Evolutionary conservation across 37 sponge, comb jelly and placozoan genomes (phyloP).

Genomic region (Amphimedon queenslandica): DNA sequence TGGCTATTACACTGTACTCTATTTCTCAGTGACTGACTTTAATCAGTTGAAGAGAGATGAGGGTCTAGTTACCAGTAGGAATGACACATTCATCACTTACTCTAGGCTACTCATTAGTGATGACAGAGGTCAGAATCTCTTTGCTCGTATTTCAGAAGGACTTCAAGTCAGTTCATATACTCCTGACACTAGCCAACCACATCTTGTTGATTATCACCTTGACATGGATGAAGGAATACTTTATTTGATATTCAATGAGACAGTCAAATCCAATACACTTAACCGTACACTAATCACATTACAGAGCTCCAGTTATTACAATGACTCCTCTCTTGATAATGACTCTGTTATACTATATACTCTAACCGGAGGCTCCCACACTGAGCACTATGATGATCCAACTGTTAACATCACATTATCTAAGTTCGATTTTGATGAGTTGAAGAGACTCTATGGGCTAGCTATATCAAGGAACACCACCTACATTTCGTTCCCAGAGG

Average conservation of each 20-base stretch:
- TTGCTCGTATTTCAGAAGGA: conserved; percentile 14
- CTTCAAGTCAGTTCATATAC: conserved; percentile 61
- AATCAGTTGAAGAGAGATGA: conserved; percentile 83
- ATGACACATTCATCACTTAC: conserved; percentile 60
- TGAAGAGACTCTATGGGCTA: conserved; percentile 73
- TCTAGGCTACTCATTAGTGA: conserved; percentile 44
- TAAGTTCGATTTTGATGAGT: conserved; percentile 72
- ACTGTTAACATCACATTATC: conserved; percentile 60
- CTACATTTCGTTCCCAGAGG: conserved; percentile 58
- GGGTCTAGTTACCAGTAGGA: conserved; percentile 46
- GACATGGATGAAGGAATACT: conserved; percentile 80
- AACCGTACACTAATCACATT: conserved; percentile 63
- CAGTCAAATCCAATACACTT: conserved; percentile 77
- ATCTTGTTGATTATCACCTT: conserved; percentile 39
- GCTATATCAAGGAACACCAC: conserved; percentile 66
- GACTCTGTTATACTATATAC: conserved; percentile 46
- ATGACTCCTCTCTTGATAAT: too few species aligned
- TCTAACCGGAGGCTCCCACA: conserved; percentile 71
- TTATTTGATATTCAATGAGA: conserved; percentile 79
- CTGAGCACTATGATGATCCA: conserved; percentile 42
- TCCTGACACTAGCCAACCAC: conserved; percentile 69
- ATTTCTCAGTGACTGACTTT: conserved; percentile 48
- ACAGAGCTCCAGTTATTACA: too few species aligned
- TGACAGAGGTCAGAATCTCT: conserved; percentile 36
- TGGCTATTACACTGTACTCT: conserved; percentile 65